Evolutionary conservation across 2,888 invertebrate species (phyloP).

Genomic region (Gymnosoma rotundatum): DNA sequence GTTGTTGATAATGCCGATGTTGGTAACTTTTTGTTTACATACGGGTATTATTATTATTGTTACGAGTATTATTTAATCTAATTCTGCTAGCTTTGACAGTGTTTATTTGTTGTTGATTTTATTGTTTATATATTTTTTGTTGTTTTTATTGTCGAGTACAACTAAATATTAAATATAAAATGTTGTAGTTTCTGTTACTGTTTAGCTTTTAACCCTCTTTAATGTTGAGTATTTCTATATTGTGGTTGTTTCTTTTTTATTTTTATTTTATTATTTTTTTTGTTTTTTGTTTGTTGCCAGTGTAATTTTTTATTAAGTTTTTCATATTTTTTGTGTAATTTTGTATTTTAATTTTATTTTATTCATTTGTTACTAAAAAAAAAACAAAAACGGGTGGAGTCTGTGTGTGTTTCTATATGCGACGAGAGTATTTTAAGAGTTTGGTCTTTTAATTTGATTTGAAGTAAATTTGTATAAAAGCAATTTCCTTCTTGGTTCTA

Average conservation of each 20-base stretch:
- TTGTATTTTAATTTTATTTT: conserved; percentile 27
- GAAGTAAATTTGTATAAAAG: conserved; percentile 78
- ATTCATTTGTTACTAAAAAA: conserved; percentile 51
- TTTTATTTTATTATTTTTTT: no score
- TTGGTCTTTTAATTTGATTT: conserved; percentile 36
- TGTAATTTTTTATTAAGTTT: conserved; percentile 15
- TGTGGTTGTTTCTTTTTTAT: conserved; percentile 30
- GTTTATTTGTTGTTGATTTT: conserved; percentile 50
- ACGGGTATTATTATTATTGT: not conserved
- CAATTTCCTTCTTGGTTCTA: conserved; percentile 82
- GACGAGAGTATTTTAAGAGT: conserved; percentile 50
- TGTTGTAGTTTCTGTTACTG: conserved; percentile 50
- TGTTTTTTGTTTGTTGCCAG: conserved; percentile 13
- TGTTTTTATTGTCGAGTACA: conserved; percentile 26
- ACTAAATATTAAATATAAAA: conserved; percentile 40
- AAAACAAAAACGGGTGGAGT: conserved; percentile 65
- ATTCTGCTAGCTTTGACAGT: conserved; percentile 64
- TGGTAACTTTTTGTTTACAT: conserved; percentile 23
- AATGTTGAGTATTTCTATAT: conserved; percentile 41
- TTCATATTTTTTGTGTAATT: conserved; percentile 33
- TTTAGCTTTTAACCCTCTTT: conserved; percentile 67
- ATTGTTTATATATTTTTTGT: conserved; percentile 32
- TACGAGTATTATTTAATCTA: conserved; percentile 61
- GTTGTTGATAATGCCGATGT: no score
- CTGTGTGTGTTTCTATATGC: conserved; percentile 41